Evolutionary conservation across 2,888 invertebrate genomes (phyloP).

Genomic region (Hyles lineata): DNA sequence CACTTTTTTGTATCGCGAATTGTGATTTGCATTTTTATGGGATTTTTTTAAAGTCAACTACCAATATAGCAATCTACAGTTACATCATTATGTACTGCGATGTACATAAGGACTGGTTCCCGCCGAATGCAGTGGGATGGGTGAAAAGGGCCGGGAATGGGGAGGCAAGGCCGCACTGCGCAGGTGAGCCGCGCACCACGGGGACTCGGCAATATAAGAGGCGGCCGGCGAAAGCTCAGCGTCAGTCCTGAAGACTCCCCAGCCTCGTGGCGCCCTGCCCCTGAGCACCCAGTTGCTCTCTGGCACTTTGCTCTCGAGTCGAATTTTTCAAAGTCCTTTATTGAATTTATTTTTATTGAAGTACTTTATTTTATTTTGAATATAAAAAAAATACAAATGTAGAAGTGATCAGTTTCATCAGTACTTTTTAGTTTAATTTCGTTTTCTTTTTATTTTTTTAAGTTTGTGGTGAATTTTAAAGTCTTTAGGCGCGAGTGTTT

Average conservation of each 20-base stretch:
- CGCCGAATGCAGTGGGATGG: slow-evolving; percentile 24
- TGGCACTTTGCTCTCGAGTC: not conserved
- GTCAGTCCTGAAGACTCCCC: slow-evolving; percentile 35
- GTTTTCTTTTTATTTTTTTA: not conserved
- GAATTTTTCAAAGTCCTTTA: not conserved
- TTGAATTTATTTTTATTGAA: not conserved
- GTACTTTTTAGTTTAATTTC: not conserved
- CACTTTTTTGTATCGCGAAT: not conserved
- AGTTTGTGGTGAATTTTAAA: not conserved
- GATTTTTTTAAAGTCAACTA: no score
- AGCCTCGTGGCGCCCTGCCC: slow-evolving; percentile 2
- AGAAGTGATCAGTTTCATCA: not conserved
- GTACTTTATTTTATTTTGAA: not conserved
- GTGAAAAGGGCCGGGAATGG: slow-evolving; percentile 9
- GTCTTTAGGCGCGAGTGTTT: not conserved
- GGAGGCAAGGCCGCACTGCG: slow-evolving; percentile 51
- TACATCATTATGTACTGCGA: slow-evolving; percentile 3
- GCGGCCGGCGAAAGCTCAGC: slow-evolving; percentile 34
- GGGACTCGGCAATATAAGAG: slow-evolving; percentile 45
- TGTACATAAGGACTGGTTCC: slow-evolving; percentile 6
- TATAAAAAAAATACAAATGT: not conserved
- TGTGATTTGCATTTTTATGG: not conserved
- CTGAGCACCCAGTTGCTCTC: slow-evolving; percentile 11
- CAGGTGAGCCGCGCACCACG: slow-evolving; percentile 54
- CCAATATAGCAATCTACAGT: not conserved